Base-by-base conservation (phyloP, 2,113 vertebrate genomes). In the Labeo rohita region DNA sequence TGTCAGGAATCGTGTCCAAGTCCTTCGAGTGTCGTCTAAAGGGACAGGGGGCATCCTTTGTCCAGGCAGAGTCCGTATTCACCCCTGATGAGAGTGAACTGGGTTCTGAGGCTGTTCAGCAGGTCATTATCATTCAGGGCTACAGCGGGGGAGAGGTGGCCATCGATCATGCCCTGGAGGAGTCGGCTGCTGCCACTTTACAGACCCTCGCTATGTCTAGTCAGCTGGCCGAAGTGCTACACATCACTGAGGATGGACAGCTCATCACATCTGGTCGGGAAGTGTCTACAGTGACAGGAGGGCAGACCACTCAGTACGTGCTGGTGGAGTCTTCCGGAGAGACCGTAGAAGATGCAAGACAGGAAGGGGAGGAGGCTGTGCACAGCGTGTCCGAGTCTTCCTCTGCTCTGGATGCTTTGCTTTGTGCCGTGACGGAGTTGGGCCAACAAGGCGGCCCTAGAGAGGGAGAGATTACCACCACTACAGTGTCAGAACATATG, bases 61-160 rank as follows among this genome's bases (percentile, higher is more conserved):
- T 99, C 90, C 96, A 98, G 92, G 92, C 96, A 0, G 96, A 96
- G 0, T 88, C 92, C 9, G 87, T 94, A 8, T 96, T 95, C 15
- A 95, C 96, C 6, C 90, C 94, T 0, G 89, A 95, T 43, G 94
- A 95, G 45, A 89, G 92, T 72, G 85, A 91, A 59, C n/a, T 90
- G 28, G 1, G 91, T 78, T 88, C 94, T 0, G 96, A 97, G 82
- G 90, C 95, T 0, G 91, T 98, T 23, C 97, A 99, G 93, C 97
- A 99, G 89, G 96, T 99, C 88, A 98, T 99, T 91, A 99, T 99
- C 87, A 99, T 99, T 89, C 98, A 99, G 90, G 98, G 97, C 63
- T 96, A 95, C 16, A 94, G 95, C 0, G 96, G 96, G 0, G 96
- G 95, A 0, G 97, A 96, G 66, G 94, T 97, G 6, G 90, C 95